Conservation (phyloP, 2,113 vertebrate species). For the Corythoichthys haematopterus region DNA sequence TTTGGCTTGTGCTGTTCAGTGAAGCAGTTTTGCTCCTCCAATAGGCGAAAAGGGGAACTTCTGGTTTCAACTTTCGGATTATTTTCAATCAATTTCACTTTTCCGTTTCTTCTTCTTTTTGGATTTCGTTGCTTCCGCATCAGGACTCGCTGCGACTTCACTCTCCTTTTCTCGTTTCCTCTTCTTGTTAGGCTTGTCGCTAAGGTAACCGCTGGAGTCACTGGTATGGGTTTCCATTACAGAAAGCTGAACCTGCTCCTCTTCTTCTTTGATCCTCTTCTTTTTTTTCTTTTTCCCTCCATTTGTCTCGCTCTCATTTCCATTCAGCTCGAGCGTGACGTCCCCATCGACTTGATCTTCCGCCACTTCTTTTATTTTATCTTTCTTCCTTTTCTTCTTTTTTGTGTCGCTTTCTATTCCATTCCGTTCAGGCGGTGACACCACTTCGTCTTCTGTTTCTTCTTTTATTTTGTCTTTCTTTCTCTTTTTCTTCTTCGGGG, state of each 20-base stretch:
- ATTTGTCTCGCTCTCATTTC: constrained; percentile 36
- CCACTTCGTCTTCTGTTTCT: constrained; percentile 7
- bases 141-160: constrained; percentile 16
- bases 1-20: no score
- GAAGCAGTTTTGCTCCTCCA: constrained; percentile 41
- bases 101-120: constrained; percentile 79
- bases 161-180: constrained; percentile 68
- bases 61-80: background rate
- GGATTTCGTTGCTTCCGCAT: constrained; percentile 47
- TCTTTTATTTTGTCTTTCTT: constrained; percentile 57
- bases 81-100: constrained; percentile 22
- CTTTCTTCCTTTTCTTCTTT: constrained; percentile 65
- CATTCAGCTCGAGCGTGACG: constrained; percentile 9
- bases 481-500: constrained; percentile 66
- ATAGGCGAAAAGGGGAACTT: constrained; percentile 23
- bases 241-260: constrained; percentile 29
- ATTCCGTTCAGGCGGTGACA: background rate
- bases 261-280: constrained; percentile 53
- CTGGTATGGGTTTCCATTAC: constrained; percentile 63
- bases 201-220: constrained; percentile 81
- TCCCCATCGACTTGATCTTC: constrained; percentile 11
- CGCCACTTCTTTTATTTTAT: constrained; percentile 36
- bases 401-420: background rate
- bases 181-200: constrained; percentile 78
- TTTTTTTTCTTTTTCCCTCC: constrained; percentile 60